Evolutionary conservation across 2,113 vertebrate genomes (phyloP).

Genomic region (Salvator merianae): DNA sequence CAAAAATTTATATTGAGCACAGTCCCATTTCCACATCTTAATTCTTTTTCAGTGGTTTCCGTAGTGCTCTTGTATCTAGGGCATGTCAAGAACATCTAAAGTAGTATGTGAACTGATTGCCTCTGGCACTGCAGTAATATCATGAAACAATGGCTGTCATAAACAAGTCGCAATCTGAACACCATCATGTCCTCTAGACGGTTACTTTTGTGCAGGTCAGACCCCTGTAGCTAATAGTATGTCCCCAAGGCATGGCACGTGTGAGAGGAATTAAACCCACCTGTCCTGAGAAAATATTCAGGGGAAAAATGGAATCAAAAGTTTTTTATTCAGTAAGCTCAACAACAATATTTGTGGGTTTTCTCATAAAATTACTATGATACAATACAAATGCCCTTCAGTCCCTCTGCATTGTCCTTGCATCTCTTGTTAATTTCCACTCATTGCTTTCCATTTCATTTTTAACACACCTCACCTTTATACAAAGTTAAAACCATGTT

Average conservation of each 20-base stretch:
- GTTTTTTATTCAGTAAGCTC: not conserved
- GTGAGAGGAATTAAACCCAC: not conserved
- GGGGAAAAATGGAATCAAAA: not conserved
- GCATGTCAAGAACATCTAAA: constrained; percentile 9
- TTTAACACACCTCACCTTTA: too few species aligned
- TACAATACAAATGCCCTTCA: not conserved
- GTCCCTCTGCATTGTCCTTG: not conserved
- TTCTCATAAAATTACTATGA: not conserved
- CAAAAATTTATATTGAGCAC: not conserved
- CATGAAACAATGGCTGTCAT: not conserved
- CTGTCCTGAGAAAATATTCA: not conserved
- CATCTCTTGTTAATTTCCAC: too few species aligned
- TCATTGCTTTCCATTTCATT: not conserved
- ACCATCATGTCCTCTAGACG: not conserved
- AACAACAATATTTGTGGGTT: not conserved
- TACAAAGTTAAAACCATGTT: not conserved
- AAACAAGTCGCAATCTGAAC: not conserved
- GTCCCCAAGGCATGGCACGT: not conserved
- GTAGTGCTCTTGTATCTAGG: not conserved
- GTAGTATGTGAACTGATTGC: not conserved
- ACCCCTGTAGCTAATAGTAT: not conserved
- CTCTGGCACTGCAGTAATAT: not conserved
- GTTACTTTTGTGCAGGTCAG: not conserved
- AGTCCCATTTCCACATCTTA: not conserved
- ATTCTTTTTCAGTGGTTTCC: not conserved